phyloP scores from a whole-genome alignment of 2,888 invertebrate genomes.

The Noctua pronuba region DNA sequence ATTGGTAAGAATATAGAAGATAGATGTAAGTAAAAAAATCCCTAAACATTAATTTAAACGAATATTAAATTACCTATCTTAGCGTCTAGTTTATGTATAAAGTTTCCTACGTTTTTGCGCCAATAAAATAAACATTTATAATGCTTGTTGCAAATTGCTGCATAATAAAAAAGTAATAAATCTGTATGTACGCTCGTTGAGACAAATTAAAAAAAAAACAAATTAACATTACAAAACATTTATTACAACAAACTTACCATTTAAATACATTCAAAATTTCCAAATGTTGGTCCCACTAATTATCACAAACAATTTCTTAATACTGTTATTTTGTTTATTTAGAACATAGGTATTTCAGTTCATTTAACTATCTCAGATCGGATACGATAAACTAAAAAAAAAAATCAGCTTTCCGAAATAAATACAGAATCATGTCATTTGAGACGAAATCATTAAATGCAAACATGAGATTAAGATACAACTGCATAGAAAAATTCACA shows the following conservation, averaged over 20 bases:
- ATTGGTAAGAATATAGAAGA: background rate
- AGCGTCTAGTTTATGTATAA: background rate
- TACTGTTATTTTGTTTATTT: constrained; percentile 15
- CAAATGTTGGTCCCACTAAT: constrained; percentile 35
- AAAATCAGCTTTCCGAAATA: constrained; percentile 12
- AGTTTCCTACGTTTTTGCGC: constrained; percentile 13
- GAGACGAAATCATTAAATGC: constrained; percentile 42
- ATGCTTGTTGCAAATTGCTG: constrained; percentile 2
- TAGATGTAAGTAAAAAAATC: background rate
- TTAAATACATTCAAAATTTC: constrained; percentile 47
- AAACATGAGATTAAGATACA: constrained; percentile 48
- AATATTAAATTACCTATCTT: background rate
- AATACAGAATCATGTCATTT: constrained; percentile 43
- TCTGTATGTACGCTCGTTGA: background rate
- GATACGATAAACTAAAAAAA: constrained; percentile 12
- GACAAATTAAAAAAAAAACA: constrained; percentile 11
- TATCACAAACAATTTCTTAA: constrained; percentile 45
- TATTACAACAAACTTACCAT: constrained; percentile 54
- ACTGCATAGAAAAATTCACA: constrained; percentile 48
- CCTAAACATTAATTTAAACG: background rate
- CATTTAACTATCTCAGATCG: constrained; percentile 5
- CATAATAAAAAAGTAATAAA: constrained; percentile 12
- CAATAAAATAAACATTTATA: constrained; percentile 10
- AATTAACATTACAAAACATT: constrained; percentile 11
- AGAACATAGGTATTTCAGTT: background rate